Conservation (phyloP, 2,113 vertebrate species). For the Periophthalmus modestus region DNA sequence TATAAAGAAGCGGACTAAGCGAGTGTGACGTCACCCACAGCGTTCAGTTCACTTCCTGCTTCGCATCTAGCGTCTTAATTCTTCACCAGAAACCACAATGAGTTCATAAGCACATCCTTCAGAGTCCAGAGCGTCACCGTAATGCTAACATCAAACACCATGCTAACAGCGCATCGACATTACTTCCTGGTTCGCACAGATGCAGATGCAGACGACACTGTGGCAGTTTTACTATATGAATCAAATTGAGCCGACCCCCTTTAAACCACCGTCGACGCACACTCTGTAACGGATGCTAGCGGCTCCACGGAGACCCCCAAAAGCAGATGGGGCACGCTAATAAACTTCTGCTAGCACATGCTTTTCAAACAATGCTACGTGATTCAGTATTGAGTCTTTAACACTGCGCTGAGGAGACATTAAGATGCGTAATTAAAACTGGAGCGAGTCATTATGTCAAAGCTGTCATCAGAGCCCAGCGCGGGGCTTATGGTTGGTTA, state of each 20-base stretch:
- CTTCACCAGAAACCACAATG: too few relatives aligned
- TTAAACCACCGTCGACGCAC: conserved; percentile 33
- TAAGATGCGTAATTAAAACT: conserved; percentile 29
- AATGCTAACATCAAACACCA: too few relatives aligned
- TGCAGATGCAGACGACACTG: too few relatives aligned
- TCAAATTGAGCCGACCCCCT: conserved; percentile 19
- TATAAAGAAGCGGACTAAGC: too few relatives aligned
- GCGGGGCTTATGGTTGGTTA: background rate
- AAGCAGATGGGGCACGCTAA: conserved; percentile 56
- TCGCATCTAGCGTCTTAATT: too few relatives aligned
- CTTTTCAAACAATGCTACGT: conserved; percentile 35
- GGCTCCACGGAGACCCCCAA: conserved; percentile 15
- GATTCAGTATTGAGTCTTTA: conserved; percentile 34
- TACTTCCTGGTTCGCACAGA: too few relatives aligned
- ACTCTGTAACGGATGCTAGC: conserved; percentile 44
- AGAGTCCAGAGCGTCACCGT: too few relatives aligned
- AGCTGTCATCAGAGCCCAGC: background rate
- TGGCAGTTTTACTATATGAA: background rate
- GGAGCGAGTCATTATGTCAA: conserved; percentile 38
- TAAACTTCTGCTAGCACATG: conserved; percentile 43
- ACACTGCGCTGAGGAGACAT: conserved; percentile 26
- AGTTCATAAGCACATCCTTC: too few relatives aligned
- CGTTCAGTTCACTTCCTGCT: too few relatives aligned
- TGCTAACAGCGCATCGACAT: too few relatives aligned
- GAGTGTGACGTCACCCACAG: too few relatives aligned